Conservation (phyloP, 2,888 invertebrate genomes). For the Macrophya alboannulata region DNA sequence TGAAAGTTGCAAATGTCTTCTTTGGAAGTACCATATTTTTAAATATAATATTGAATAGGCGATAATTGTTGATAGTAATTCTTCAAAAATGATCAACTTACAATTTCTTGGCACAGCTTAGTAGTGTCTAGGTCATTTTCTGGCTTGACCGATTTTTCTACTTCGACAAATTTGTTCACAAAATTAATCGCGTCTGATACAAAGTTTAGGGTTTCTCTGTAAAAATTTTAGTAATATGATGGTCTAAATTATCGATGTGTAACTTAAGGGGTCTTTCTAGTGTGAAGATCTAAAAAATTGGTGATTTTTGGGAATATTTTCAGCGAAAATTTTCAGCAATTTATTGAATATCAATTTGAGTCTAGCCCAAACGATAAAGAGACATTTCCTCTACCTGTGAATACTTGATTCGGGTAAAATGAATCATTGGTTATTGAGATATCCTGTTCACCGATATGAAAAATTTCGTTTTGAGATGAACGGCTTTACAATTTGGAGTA, state of each 20-base stretch:
- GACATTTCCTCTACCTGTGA: too few relatives aligned
- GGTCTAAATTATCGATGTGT: background rate
- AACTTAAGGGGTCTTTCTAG: too few relatives aligned
- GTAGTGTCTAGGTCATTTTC: conserved; percentile 50
- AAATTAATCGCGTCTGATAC: conserved; percentile 66
- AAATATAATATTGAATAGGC: background rate
- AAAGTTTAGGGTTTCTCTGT: conserved; percentile 66
- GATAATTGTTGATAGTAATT: background rate
- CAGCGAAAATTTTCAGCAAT: too few relatives aligned
- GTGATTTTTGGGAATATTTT: too few relatives aligned
- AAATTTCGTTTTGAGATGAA: too few relatives aligned
- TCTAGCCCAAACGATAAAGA: too few relatives aligned
- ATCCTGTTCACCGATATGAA: too few relatives aligned
- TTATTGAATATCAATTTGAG: too few relatives aligned
- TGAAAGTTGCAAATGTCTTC: background rate
- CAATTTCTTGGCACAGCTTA: conserved; percentile 35
- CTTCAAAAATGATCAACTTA: conserved; percentile 18
- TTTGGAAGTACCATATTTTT: background rate
- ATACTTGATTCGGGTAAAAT: too few relatives aligned
- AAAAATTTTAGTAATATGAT: conserved; percentile 42
- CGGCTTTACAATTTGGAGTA: too few relatives aligned
- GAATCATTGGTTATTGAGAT: too few relatives aligned
- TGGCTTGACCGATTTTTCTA: conserved; percentile 47
- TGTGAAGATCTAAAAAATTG: too few relatives aligned
- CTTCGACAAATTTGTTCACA: conserved; percentile 62